Base-by-base conservation (phyloP, 2,797 vertebrate genomes). In the Octomys mimax region DNA sequence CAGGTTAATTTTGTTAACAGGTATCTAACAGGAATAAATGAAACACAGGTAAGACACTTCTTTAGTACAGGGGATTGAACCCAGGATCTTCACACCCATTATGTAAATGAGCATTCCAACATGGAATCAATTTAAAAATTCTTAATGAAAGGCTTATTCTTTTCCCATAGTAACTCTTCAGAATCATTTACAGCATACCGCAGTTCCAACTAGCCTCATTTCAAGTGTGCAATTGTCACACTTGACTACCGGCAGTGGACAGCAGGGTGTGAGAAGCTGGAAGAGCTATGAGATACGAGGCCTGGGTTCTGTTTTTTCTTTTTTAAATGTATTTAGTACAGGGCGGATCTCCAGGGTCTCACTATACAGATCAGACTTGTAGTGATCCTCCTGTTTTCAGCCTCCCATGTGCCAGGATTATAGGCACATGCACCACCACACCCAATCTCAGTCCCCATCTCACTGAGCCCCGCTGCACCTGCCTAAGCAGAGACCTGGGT, bases 101-200 rank as follows among this genome's bases (percentile, higher is more conserved):
- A 52, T 39, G 73, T n/a, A 59, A 84, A 73, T 71, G 62, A 52
- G 52, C 28, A 81, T 79, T 89, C 84, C 6, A 81, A 42, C 10
- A 54, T 70, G 78, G 14, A 85, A 83, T 89, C 28, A 28, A 81
- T n/a, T 66, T 71, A 66, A 86, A 92, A 92, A 86, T 73, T 66
- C 49, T 59, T 82, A 66, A 54, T 36, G 33, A 82, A 61, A 85
- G 8, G 14, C 46, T 73, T 87, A 22, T 46, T 81, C 11, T 71
- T 89, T 62, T 84, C 57, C 52, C 36, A 75, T 66, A 46, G 6
- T 57, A 79, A 79, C 79, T 92, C 59, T 81, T 81, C 87, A 89
- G 78, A 33, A 94, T 5, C 16, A 8, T 39, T 90, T 68, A 57
- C 0, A 92, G 42, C 24, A 52, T 46, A 77, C 80, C 75, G 91